Conservation (phyloP, 1,140 invertebrate genomes). For the Lordiphosa collinella region DNA sequence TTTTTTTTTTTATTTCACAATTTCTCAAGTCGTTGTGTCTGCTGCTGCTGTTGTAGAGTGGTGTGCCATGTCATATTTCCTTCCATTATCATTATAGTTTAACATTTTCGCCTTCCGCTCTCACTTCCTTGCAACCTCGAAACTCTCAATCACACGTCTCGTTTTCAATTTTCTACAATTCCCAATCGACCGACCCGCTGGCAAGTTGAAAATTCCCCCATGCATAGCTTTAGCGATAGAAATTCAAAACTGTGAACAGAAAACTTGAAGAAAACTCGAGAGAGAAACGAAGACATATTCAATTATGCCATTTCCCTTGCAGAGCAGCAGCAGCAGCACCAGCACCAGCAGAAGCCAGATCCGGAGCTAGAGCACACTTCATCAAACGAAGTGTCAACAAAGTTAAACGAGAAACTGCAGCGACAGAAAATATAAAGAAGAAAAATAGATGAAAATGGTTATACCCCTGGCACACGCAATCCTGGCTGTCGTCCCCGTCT, state of each 20-base stretch:
- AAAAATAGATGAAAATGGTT: slow-evolving; percentile 31
- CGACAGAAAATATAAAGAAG: slow-evolving; percentile 17
- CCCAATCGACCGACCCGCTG: slow-evolving; percentile 47
- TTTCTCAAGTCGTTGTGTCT: slow-evolving; percentile 33
- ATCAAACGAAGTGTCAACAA: slow-evolving; percentile 69
- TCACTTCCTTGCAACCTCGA: neutral
- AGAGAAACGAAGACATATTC: slow-evolving; percentile 40
- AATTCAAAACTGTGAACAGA: slow-evolving; percentile 50
- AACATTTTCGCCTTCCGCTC: slow-evolving; percentile 9
- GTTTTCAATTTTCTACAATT: slow-evolving; percentile 59
- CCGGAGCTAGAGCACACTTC: slow-evolving; percentile 36
- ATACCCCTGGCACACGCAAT: slow-evolving; percentile 55
- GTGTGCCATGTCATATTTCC: neutral
- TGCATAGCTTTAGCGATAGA: slow-evolving; percentile 20
- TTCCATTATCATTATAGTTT: slow-evolving; percentile 49
- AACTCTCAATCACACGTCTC: slow-evolving; percentile 46
- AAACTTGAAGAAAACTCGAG: slow-evolving; percentile 22
- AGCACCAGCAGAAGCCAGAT: slow-evolving; percentile 7
- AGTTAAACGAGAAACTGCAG: slow-evolving; percentile 67
- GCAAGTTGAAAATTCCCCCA: slow-evolving; percentile 25
- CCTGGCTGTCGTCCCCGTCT: slow-evolving; percentile 1
- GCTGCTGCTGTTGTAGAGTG: slow-evolving; percentile 10
- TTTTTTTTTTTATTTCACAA: slow-evolving; percentile 39
- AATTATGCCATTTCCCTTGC: slow-evolving; percentile 23
- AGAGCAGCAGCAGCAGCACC: neutral